Base-by-base conservation (phyloP, 2,888 invertebrate genomes). In the Drosophila monieri region DNA sequence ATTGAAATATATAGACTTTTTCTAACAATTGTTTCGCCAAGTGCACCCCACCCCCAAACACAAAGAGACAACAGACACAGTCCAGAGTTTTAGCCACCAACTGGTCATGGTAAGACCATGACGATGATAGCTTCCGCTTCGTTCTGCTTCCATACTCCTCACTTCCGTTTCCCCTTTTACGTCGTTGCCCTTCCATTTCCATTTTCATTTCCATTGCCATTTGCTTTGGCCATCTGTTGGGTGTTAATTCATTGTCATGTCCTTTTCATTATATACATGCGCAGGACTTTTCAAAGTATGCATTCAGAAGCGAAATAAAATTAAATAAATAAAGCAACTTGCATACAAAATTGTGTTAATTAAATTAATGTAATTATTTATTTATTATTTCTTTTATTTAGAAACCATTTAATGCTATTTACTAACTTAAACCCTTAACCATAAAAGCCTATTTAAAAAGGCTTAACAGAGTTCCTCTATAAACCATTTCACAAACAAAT, bases 211-310 rank as follows among this genome's bases (percentile, higher is more conserved):
- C 23, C 21, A 25, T 49, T 32, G 35, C 54, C 67, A 49, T 43
- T 49, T 51, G 39, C 54, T 66, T 54, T 30, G 55, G 51, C 72
- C 72, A 65, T 66, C 65, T 65, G 77, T 48, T 55, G 77, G 37
- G 73, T 71, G 76, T 80, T 78, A 80, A 77, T 76, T 74, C 86
- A 83, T 74, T 76, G 74, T 67, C 80, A 68, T 67, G 55, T 55
- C 62, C 68, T 46, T 77, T 75, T 76, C 74, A 81, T 85, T 81
- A 78, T 76, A 69, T 6, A 48, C 57, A 71, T 32, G 6, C 23
- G 10, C 23, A 15, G n/a, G 10, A 39, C n/a, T 54, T 27, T 62
- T 49, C 12, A n/a, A 14, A n/a, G 12, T 6, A 2, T 14, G 52
- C n/a, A 35, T n/a, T 32, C 39, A 5, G 23, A 49, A 35, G 2